phyloP scores from a whole-genome alignment of 2,888 invertebrate genomes.

The Tetragnatha montana region DNA sequence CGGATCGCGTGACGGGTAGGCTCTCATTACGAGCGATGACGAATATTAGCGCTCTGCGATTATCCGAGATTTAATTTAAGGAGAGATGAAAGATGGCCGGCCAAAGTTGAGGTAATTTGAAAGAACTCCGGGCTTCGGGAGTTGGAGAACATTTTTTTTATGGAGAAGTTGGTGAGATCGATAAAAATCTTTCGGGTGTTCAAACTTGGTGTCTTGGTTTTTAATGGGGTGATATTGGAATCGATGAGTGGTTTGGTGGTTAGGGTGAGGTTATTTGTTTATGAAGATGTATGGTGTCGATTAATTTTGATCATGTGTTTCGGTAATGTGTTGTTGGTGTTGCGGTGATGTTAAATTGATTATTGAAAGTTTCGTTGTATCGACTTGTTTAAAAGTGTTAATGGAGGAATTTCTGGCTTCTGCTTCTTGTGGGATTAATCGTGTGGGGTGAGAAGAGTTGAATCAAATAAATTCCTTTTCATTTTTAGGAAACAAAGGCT shows the following conservation, averaged over 20 bases:
- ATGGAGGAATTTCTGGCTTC: too few relatives aligned
- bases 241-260: neutral
- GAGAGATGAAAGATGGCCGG: constrained; percentile 32
- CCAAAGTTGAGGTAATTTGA: constrained; percentile 24
- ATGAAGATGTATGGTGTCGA: neutral
- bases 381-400: too few relatives aligned
- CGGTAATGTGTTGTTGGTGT: too few relatives aligned
- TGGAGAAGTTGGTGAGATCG: neutral
- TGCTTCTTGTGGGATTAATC: too few relatives aligned
- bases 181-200: neutral
- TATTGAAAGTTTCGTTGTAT: too few relatives aligned
- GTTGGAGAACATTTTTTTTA: neutral
- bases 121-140: neutral
- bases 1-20: constrained; percentile 31
- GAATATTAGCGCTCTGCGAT: constrained; percentile 50
- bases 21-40: constrained; percentile 44
- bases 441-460: too few relatives aligned
- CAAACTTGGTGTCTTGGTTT: neutral
- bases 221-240: neutral
- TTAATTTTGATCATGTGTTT: too few relatives aligned
- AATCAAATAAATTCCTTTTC: too few relatives aligned
- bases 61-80: constrained; percentile 61
- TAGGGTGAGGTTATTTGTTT: neutral
- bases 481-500: too few relatives aligned
- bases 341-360: too few relatives aligned